Percentiles rank a stretch among this genome's conserved stretches.
Conservation (phyloP, 2,113 vertebrate genomes). For the Saimiri boliviensis region DNA sequence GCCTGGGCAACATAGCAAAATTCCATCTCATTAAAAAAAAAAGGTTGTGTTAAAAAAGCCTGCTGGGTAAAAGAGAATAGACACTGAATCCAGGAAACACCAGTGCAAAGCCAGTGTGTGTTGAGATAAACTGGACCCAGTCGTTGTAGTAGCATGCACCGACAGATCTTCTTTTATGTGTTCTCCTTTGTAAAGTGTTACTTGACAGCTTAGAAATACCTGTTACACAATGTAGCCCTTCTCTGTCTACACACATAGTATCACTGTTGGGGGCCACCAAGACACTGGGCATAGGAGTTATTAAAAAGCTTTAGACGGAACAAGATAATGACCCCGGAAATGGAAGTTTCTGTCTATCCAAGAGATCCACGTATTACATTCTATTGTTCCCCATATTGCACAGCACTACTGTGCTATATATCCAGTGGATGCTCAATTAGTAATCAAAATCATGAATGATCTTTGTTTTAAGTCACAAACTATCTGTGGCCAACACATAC, state of each 20-base stretch:
- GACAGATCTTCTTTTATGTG: not conserved
- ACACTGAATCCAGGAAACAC: not conserved
- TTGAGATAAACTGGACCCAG: not conserved
- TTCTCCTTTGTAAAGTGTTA: not conserved
- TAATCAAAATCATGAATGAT: not conserved
- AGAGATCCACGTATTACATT: not conserved
- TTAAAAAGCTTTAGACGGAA: not conserved
- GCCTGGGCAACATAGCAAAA: no score
- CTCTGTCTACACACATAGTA: not conserved
- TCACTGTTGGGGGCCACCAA: not conserved
- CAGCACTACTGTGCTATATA: not conserved
- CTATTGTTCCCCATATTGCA: not conserved
- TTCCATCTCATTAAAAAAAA: not conserved
- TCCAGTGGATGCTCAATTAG: not conserved
- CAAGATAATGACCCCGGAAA: not conserved
- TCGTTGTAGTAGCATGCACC: not conserved
- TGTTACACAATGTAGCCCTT: not conserved
- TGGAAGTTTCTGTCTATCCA: not conserved
- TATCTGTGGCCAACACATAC: not conserved
- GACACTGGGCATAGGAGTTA: not conserved
- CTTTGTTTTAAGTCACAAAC: not conserved
- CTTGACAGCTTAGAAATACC: not conserved
- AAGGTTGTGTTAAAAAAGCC: not conserved
- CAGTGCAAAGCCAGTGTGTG: not conserved
- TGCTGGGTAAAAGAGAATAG: not conserved